Conservation (phyloP, 1,140 invertebrate genomes). For the Drosophila trapezifrons region DNA sequence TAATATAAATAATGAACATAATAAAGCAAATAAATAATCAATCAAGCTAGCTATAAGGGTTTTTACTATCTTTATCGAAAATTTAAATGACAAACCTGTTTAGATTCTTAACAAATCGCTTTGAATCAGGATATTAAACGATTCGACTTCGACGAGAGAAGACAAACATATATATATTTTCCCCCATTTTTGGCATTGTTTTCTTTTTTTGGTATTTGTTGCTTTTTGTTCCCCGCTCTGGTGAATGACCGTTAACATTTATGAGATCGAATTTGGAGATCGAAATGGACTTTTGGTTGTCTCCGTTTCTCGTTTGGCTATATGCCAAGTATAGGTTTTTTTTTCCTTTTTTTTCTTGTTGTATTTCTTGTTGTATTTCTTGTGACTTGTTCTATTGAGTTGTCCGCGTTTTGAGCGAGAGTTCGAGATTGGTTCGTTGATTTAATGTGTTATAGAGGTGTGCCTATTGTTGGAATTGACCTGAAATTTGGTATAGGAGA, state of each 20-base stretch:
- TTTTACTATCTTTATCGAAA: too few relatives aligned
- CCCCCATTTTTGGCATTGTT: constrained; percentile 16
- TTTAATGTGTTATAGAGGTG: background rate
- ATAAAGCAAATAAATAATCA: background rate
- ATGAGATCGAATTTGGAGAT: constrained; percentile 59
- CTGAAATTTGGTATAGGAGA: background rate
- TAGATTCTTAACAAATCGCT: background rate
- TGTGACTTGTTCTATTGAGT: constrained; percentile 28
- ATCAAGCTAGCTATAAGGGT: background rate
- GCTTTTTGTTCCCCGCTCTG: constrained; percentile 18
- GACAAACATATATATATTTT: background rate
- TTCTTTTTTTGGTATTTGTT: background rate
- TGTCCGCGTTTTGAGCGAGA: constrained; percentile 8
- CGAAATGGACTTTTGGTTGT: constrained; percentile 49
- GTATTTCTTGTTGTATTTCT: constrained; percentile 1
- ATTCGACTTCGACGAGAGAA: background rate
- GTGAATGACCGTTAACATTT: constrained; percentile 80
- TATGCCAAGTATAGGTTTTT: constrained; percentile 33
- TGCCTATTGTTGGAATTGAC: background rate
- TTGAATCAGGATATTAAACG: background rate
- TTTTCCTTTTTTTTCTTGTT: background rate
- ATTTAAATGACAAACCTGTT: background rate
- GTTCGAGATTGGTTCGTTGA: background rate
- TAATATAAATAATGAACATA: too few relatives aligned
- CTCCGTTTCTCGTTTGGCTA: constrained; percentile 44